Evolutionary conservation across 2,797 vertebrate genomes (phyloP), one percentile per base, ranked within the genome.

Genomic region (Pseudomugil tenellus): DNA sequence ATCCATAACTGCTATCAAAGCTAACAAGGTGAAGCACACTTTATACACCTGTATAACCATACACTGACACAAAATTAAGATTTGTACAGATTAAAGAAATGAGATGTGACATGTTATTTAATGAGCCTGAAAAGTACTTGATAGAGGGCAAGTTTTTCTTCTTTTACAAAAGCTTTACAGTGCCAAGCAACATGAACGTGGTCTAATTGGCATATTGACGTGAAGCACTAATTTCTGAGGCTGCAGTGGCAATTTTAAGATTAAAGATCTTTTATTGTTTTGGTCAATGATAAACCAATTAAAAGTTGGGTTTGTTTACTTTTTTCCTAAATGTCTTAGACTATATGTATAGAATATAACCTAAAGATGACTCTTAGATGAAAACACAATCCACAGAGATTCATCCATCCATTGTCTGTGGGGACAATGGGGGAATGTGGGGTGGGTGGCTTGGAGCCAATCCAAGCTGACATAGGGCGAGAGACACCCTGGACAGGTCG

Each of bases 1-100:
- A 91, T 87, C 75, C 78, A 88, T 87, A 81, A 85, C 63, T 62
- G 46, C 80, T 63, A 85, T 90, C 54, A 86, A 81, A 86, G 72
- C 81, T 88, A 87, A 87, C 75, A 81, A 88, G 83, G 63, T 59
- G 41, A 51, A 62, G 39, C 62, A 13, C 12, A 65, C 54, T n/a
- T 46, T n/a, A 46, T 10, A n/a, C 41, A 46, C 41, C 41, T 46
- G 41, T 46, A 46, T 46, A 46, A 43, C 28, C 54, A 46, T 13
- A 58, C 3, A 31, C 64, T 43, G 41, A n/a, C 41, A 46, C 19
- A 46, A 46, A 46, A 3, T 46, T 19, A 46, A n/a, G 19, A n/a
- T 46, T 46, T 46, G 41, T 46, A 46, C 19, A 46, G 41, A 46
- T 46, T 46, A 46, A 46, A 46, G 19, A 46, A 46, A 46, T 46